These are phyloP conservation scores for Stomorhina lunata DNA, from an alignment of 2,888 invertebrate species.

Conservation along the genomic window DNA sequence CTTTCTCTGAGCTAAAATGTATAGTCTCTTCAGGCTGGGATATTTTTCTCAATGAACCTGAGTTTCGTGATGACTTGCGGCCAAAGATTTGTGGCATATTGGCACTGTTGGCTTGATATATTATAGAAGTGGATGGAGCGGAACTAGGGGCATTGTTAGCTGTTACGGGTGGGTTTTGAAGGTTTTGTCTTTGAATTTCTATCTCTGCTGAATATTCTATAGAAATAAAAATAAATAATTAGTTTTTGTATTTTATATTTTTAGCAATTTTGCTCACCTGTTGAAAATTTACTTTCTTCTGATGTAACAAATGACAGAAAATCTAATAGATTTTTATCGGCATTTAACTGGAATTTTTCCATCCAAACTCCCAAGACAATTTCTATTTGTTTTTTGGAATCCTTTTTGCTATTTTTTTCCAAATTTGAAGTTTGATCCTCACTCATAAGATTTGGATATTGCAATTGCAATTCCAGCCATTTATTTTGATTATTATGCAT, in stretches of 20 bases:
- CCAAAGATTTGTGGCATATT: slow-evolving; percentile 62
- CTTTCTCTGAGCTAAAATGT: slow-evolving; percentile 79
- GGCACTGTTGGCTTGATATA: slow-evolving; percentile 39
- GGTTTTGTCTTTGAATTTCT: slow-evolving; percentile 59
- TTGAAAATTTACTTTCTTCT: slow-evolving; percentile 42
- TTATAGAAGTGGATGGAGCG: slow-evolving; percentile 37
- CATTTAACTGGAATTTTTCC: slow-evolving; percentile 71
- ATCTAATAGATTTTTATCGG: slow-evolving; percentile 72
- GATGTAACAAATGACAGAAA: slow-evolving; percentile 72
- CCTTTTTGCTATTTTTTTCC: slow-evolving; percentile 24
- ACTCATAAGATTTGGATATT: slow-evolving; percentile 59
- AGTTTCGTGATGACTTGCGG: slow-evolving; percentile 71
- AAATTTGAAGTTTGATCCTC: neutral
- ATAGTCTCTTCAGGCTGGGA: slow-evolving; percentile 78
- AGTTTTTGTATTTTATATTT: neutral
- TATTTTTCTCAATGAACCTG: slow-evolving; percentile 71
- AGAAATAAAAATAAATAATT: neutral
- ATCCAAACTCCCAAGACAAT: slow-evolving; percentile 74
- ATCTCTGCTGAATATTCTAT: slow-evolving; percentile 52
- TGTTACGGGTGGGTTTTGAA: slow-evolving; percentile 36
- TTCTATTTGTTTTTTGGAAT: slow-evolving; percentile 32
- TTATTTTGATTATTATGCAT: slow-evolving; percentile 68
- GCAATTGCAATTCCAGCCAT: slow-evolving; percentile 75
- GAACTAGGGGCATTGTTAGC: slow-evolving; percentile 27
- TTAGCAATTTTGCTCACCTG: slow-evolving; percentile 49